Evolutionary conservation across 1,140 invertebrate species (phyloP).

Genomic region (Calephelis nemesis): DNA sequence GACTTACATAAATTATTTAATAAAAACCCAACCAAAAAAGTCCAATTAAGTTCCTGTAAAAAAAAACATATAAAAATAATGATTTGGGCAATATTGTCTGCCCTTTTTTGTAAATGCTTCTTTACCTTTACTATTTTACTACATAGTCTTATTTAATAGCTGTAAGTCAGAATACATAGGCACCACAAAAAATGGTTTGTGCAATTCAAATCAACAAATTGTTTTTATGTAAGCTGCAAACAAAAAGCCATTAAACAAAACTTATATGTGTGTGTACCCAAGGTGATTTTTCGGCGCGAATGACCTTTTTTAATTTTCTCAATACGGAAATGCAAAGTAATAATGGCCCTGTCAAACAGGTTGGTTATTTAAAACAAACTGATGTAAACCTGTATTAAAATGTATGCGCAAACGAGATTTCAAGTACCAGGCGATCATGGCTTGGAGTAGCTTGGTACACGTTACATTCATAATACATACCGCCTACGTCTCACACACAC

Average conservation of each 20-base stretch:
- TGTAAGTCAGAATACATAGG: too few species aligned
- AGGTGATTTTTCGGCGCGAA: constrained; percentile 62
- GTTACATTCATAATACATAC: constrained; percentile 13
- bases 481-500: background rate
- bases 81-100: too few species aligned
- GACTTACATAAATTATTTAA: too few species aligned
- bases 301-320: constrained; percentile 70
- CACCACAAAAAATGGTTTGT: too few species aligned
- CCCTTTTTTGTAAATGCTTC: too few species aligned
- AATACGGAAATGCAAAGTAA: constrained; percentile 74
- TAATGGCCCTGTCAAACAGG: constrained; percentile 65
- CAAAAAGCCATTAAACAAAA: constrained; percentile 40
- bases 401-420: constrained; percentile 74
- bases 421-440: constrained; percentile 69
- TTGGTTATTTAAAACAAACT: constrained; percentile 65
- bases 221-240: background rate
- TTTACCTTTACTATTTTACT: too few species aligned
- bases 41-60: too few species aligned
- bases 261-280: constrained; percentile 39
- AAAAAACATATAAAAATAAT: too few species aligned
- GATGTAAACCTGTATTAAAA: constrained; percentile 66
- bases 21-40: too few species aligned
- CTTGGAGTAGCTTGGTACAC: constrained; percentile 40
- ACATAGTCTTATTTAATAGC: too few species aligned
- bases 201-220: background rate